Evolutionary conservation across 2,113 vertebrate species (phyloP).

Genomic region (Ictidomys tridecemlineatus): DNA sequence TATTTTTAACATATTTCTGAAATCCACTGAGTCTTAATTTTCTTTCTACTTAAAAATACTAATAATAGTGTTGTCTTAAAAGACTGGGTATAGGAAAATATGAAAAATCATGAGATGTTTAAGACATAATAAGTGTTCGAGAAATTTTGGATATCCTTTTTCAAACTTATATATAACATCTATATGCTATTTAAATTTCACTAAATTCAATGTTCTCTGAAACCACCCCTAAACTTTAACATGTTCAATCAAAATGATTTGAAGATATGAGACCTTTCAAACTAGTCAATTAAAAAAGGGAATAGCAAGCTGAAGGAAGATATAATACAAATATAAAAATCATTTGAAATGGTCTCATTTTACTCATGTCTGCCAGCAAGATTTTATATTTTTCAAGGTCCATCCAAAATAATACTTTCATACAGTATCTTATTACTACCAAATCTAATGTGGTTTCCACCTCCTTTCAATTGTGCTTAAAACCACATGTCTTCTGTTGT

Average conservation of each 20-base stretch:
- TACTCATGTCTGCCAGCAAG: not conserved
- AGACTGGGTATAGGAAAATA: not conserved
- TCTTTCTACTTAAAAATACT: not conserved
- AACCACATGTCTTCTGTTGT: not conserved
- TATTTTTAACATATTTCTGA: constrained; percentile 7
- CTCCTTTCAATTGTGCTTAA: not conserved
- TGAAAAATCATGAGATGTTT: not conserved
- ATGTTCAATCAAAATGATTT: not conserved
- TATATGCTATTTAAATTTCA: not conserved
- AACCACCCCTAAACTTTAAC: not conserved
- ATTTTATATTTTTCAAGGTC: not conserved
- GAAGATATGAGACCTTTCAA: not conserved
- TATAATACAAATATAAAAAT: not conserved
- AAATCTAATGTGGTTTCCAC: not conserved
- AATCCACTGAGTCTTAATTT: not conserved
- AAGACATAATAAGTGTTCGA: not conserved
- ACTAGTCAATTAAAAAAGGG: not conserved
- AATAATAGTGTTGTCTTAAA: not conserved
- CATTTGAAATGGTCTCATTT: not conserved
- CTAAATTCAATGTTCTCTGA: not conserved
- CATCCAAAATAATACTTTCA: not conserved
- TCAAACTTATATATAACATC: not conserved
- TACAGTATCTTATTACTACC: not conserved
- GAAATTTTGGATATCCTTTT: not conserved
- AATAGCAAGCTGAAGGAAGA: not conserved